Evolutionary conservation across 2,888 invertebrate genomes (phyloP).

Genomic region (Chrysodeixis includens): DNA sequence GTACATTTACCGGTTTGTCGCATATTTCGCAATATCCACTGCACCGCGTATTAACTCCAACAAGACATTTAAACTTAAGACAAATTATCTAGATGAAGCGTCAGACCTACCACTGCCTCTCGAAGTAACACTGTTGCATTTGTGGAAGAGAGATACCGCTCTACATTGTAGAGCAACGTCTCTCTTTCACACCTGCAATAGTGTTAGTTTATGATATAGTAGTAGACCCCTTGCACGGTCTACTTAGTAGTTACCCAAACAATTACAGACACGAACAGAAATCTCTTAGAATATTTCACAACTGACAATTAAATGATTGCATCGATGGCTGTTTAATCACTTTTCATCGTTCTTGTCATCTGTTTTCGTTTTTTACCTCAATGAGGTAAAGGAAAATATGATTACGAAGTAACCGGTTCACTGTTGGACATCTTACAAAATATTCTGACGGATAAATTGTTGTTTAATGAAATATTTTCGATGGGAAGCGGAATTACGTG

Average conservation of each 20-base stretch:
- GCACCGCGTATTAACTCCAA: slow-evolving; percentile 21
- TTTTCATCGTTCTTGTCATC: slow-evolving; percentile 19
- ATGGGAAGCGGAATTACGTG: no score
- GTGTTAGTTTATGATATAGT: no score
- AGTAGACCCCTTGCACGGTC: slow-evolving; percentile 58
- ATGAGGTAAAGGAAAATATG: not conserved
- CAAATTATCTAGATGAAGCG: slow-evolving; percentile 7
- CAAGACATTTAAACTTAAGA: slow-evolving; percentile 16
- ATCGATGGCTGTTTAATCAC: slow-evolving; percentile 25
- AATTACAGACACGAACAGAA: slow-evolving; percentile 59
- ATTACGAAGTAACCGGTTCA: not conserved
- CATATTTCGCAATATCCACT: not conserved
- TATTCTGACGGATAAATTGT: no score
- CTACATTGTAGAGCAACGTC: not conserved
- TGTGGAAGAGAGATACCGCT: slow-evolving; percentile 30
- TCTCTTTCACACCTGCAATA: no score
- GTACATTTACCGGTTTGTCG: not conserved
- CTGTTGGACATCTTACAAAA: not conserved
- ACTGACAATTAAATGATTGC: slow-evolving; percentile 33
- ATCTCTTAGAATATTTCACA: slow-evolving; percentile 48
- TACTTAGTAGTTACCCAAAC: slow-evolving; percentile 64
- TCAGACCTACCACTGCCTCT: not conserved
- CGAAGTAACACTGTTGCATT: no score
- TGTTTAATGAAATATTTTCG: no score
- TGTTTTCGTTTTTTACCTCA: not conserved